phyloP scores from a whole-genome alignment of 2,888 invertebrate genomes.

The Drosophila quasianomalipes region DNA sequence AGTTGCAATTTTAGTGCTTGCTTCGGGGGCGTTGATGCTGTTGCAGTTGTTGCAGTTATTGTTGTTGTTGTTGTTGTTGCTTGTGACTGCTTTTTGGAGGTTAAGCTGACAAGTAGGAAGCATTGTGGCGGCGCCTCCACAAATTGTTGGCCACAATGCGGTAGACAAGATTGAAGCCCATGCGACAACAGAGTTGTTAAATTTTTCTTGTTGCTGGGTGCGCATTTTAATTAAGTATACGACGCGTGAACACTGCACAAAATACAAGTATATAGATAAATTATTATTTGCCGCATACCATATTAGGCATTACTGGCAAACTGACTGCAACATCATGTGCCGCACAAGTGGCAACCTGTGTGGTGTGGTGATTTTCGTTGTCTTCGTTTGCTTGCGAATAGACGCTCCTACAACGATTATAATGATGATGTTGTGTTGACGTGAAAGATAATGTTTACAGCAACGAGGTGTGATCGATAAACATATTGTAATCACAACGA shows the following conservation, averaged over 20 bases:
- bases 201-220: slow-evolving; percentile 39
- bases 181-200: slow-evolving; percentile 20
- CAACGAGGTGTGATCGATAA: slow-evolving; percentile 51
- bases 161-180: slow-evolving; percentile 41
- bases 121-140: slow-evolving; percentile 69
- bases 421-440: slow-evolving; percentile 9
- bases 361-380: slow-evolving; percentile 24
- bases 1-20: slow-evolving; percentile 65
- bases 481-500: slow-evolving; percentile 7
- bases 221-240: slow-evolving; percentile 65
- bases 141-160: slow-evolving; percentile 72
- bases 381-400: neutral
- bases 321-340: slow-evolving; percentile 29
- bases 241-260: slow-evolving; percentile 54
- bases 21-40: slow-evolving; percentile 65
- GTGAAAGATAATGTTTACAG: slow-evolving; percentile 12
- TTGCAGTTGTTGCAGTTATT: slow-evolving; percentile 30
- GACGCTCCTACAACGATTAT: slow-evolving; percentile 26
- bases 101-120: slow-evolving; percentile 77
- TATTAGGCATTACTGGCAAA: slow-evolving; percentile 43
- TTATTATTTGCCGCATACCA: slow-evolving; percentile 37
- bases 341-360: slow-evolving; percentile 48
- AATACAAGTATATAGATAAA: slow-evolving; percentile 20
- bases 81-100: slow-evolving; percentile 66
- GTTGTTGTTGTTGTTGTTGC: slow-evolving; percentile 33